Conservation (phyloP, 1,140 invertebrate genomes). For the Tetranychus cinnabarinus region DNA sequence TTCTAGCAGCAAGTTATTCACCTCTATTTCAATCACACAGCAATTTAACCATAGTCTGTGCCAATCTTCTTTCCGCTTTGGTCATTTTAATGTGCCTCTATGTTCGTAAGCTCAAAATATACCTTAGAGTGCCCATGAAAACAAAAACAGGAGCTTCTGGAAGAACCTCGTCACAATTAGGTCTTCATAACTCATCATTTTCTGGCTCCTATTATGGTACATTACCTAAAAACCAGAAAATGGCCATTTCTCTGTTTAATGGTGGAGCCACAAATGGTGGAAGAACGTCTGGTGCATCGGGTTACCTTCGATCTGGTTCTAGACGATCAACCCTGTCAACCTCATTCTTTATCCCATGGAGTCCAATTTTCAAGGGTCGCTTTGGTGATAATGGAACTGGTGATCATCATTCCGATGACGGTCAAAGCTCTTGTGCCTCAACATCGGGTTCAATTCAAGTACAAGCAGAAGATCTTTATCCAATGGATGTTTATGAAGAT, state of each 20-base stretch:
- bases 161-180: not conserved
- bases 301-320: not conserved
- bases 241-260: not conserved
- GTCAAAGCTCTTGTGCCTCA: slow-evolving; percentile 5
- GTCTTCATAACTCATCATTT: not conserved
- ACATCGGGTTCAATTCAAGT: slow-evolving; percentile 11
- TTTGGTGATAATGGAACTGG: not conserved
- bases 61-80: not conserved
- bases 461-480: slow-evolving; percentile 14
- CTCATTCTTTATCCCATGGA: not conserved
- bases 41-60: not conserved
- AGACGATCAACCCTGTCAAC: not conserved
- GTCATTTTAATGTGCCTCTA: not conserved
- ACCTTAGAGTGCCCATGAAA: not conserved
- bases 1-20: slow-evolving; percentile 2
- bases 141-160: not conserved
- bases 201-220: not conserved
- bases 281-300: too few species aligned
- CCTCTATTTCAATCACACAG: not conserved
- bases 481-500: slow-evolving; percentile 14
- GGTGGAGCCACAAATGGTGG: not conserved
- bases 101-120: not conserved
- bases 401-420: slow-evolving; percentile 3
- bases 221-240: not conserved
- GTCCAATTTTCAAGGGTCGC: not conserved